Percentiles rank a stretch among this genome's conserved stretches.
phyloP scores from a whole-genome alignment of 23 tunicate species.

The Halocynthia aurantium region DNA sequence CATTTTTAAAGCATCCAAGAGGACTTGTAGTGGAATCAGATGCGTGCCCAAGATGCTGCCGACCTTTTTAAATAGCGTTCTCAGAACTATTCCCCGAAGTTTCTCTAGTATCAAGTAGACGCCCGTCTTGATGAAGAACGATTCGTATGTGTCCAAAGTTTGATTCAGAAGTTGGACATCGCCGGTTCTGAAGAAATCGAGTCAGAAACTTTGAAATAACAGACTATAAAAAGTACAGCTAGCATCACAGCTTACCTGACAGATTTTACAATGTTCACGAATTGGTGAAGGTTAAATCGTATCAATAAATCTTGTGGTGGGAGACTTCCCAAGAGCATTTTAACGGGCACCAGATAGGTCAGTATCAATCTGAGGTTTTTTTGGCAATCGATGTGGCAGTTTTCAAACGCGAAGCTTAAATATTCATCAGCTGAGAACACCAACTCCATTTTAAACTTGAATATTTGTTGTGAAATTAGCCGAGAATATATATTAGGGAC shows the following conservation, averaged over 20 bases:
- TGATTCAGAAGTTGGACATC: constrained; percentile 58
- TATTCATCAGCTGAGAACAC: constrained; percentile 66
- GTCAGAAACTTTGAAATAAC: not conserved
- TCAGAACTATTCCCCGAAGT: constrained; percentile 56
- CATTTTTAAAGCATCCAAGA: constrained; percentile 55
- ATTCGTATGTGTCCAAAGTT: constrained; percentile 57
- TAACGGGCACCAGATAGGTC: constrained; percentile 78
- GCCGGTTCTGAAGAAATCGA: constrained; percentile 47
- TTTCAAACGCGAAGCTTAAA: constrained; percentile 63
- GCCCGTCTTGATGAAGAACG: constrained; percentile 83
- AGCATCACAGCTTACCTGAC: constrained; percentile 48
- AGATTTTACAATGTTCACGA: constrained; percentile 52
- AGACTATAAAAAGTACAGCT: not conserved
- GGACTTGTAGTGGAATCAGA: constrained; percentile 77
- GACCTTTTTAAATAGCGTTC: constrained; percentile 77
- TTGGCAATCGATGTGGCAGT: constrained; percentile 64
- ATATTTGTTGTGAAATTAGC: not conserved
- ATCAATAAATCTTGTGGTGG: constrained; percentile 52
- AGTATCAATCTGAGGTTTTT: constrained; percentile 62
- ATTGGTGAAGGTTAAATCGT: constrained; percentile 48
- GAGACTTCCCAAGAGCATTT: constrained; percentile 86
- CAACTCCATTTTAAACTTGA: not conserved
- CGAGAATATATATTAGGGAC: not conserved
- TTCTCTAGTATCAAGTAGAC: constrained; percentile 85
- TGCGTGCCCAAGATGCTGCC: constrained; percentile 54